A percentile compares a stretch with the other conserved stretches of the same genome.
Evolutionary conservation across 2,113 vertebrate genomes (phyloP).

Genomic region (Rissa tridactyla): DNA sequence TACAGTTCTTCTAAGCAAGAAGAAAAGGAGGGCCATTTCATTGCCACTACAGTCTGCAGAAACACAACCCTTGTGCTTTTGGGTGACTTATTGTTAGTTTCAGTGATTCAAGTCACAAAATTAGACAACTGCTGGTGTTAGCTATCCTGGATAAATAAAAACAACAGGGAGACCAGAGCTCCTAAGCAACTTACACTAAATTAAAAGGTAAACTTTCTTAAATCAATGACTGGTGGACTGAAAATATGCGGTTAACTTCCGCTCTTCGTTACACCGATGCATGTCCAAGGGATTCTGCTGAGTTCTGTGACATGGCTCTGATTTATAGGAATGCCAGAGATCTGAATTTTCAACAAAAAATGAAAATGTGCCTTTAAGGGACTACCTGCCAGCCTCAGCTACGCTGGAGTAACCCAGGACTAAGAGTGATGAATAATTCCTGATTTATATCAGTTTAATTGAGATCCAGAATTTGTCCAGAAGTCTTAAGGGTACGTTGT

Average conservation of each 20-base stretch:
- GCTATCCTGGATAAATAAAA: slow-evolving; percentile 10
- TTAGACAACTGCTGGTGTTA: slow-evolving; percentile 66
- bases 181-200: background rate
- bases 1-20: slow-evolving; percentile 44
- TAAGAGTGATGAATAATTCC: background rate
- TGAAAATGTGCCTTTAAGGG: slow-evolving; percentile 5
- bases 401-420: background rate
- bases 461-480: slow-evolving; percentile 32
- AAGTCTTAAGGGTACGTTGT: background rate
- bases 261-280: background rate
- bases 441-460: slow-evolving; percentile 18
- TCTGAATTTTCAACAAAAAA: background rate
- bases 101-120: slow-evolving; percentile 54
- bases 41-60: slow-evolving; percentile 63
- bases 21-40: slow-evolving; percentile 53
- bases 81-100: slow-evolving; percentile 63
- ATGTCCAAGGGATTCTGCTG: background rate
- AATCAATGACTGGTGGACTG: background rate
- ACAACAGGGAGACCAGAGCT: background rate
- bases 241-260: background rate
- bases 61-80: slow-evolving; percentile 76
- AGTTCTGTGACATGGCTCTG: background rate
- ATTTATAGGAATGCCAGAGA: background rate
- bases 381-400: background rate
- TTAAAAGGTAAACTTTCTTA: background rate